These are phyloP conservation scores for Pogoniulus pusillus DNA, from an alignment of 2,797 vertebrate species.

Conservation along the genomic window DNA sequence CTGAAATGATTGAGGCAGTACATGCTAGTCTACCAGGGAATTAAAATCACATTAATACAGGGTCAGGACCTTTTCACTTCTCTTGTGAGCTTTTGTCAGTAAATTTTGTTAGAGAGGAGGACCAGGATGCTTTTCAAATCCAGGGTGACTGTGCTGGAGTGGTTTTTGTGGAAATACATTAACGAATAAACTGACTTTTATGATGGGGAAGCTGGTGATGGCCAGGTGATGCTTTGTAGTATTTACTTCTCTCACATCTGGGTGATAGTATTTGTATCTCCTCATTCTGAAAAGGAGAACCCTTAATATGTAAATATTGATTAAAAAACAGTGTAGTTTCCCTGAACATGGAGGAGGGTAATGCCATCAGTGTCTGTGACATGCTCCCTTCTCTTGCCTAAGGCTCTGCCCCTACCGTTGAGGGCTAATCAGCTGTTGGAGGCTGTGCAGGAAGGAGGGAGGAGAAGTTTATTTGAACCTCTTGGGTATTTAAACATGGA, in stretches of 20 bases:
- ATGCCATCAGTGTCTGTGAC: rapidly evolving
- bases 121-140: neutral
- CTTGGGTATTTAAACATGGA: neutral
- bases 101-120: neutral
- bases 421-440: neutral
- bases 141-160: neutral
- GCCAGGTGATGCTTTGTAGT: neutral
- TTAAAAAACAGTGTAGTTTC: neutral
- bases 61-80: neutral
- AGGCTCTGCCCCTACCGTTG: neutral
- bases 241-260: neutral
- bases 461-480: neutral
- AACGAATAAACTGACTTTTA: neutral
- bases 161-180: neutral
- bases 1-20: neutral
- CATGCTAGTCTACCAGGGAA: neutral
- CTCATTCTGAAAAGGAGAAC: neutral
- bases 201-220: neutral
- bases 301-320: neutral
- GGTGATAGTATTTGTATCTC: neutral
- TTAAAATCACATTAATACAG: neutral
- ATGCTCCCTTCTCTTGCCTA: rapidly evolving
- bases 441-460: neutral
- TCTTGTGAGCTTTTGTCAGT: neutral
- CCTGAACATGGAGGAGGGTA: rapidly evolving